phyloP scores from a whole-genome alignment of 2,113 vertebrate genomes.

The Corydoras sp. region DNA sequence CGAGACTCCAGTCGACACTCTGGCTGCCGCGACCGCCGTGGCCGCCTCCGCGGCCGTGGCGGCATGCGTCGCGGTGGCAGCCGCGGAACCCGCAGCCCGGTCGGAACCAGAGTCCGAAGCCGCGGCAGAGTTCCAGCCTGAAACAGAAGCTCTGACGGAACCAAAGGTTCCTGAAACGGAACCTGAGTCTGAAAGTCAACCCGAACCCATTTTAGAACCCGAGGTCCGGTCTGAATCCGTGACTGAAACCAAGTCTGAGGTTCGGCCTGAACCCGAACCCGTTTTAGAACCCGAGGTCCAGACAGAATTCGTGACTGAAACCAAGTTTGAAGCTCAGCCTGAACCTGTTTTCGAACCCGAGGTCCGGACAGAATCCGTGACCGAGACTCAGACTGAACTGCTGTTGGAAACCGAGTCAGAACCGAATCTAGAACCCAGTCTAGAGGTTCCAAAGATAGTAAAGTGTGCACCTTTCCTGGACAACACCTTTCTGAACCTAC shows the following conservation, averaged over 20 bases:
- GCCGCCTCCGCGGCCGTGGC: slow-evolving; percentile 36
- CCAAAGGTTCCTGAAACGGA: background rate
- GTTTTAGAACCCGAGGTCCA: background rate
- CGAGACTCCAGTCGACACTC: slow-evolving; percentile 24
- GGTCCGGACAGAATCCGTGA: background rate
- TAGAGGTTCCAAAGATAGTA: too few relatives aligned
- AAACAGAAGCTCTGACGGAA: too few relatives aligned
- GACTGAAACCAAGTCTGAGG: slow-evolving; percentile 4
- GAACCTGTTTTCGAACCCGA: background rate
- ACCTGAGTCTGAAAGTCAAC: slow-evolving; percentile 49
- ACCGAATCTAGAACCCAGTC: too few relatives aligned
- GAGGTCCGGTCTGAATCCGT: background rate
- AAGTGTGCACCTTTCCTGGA: background rate
- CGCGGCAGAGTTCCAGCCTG: too few relatives aligned
- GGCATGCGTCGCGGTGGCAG: too few relatives aligned
- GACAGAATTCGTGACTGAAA: background rate
- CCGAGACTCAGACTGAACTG: background rate
- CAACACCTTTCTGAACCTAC: background rate
- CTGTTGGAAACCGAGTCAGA: slow-evolving; percentile 2
- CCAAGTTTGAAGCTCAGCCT: background rate
- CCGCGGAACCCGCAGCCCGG: too few relatives aligned
- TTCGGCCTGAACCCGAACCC: too few relatives aligned
- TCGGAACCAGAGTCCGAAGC: too few relatives aligned
- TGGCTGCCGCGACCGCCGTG: slow-evolving; percentile 33
- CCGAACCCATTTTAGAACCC: background rate